Base-by-base conservation (phyloP, 2,113 vertebrate species). In the Xiphophorus maculatus region DNA sequence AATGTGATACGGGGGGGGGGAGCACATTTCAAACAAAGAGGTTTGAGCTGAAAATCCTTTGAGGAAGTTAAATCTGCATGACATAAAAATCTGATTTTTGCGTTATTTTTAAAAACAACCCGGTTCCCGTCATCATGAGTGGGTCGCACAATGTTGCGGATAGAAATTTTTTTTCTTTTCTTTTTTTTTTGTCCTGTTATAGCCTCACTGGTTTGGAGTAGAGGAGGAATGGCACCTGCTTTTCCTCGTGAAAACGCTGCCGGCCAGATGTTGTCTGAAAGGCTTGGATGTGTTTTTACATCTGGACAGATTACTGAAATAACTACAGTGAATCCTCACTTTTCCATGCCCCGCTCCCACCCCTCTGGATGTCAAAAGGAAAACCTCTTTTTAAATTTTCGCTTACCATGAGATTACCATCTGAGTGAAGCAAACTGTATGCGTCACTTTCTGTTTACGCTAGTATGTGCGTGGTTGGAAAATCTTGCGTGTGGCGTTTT, bases 301-400 rank as follows among this genome's bases (percentile, higher is more conserved):
- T 87, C 74, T 71, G 51, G 32, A 70, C 76, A 88, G 87, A 87
- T 90, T 87, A 90, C 80, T 84, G 69, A 88, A 86, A 85, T 85
- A 74, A 71, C 44, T 74, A 25, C 60, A 77, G 73, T 77, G 74
- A 81, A 74, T 82, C 81, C 66, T 67, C 42, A n/a, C 33, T 54
- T 48, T 63, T 61, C 40, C 76, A 74, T 74, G 74, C 79, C 63
- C 75, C 63, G 44, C 77, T 48, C 37, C 66, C 40, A 42, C 13
- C 14, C 12, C 40, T 58, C 64, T 64, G 73, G 73, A 44, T 62
- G 33, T 37, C 22, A 33, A 10, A 62, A 30, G 65, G 70, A 75
- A 63, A 70, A 77, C 62, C 73, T 79, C 68, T n/a, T 82, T 60
- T 58, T 77, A 76, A 40, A 71, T 83, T 77, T 83, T 83, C 89